Evolutionary conservation across 2,888 invertebrate genomes (phyloP).

Genomic region (Eilema sororculum): DNA sequence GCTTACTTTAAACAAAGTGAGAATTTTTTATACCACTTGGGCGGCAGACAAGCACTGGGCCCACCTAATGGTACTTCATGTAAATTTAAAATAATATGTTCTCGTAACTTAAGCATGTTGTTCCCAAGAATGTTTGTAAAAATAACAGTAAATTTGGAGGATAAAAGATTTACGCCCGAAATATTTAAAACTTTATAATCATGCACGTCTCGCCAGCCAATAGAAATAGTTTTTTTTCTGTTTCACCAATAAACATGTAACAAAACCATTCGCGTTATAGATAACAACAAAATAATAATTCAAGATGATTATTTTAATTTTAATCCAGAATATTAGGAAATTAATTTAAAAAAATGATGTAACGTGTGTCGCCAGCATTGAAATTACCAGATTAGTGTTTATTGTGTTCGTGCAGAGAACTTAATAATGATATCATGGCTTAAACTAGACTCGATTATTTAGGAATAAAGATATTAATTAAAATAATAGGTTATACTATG

Average conservation of each 20-base stretch:
- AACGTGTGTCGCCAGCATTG: neutral
- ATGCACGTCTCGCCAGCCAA: neutral
- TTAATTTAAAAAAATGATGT: neutral
- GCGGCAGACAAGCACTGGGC: too few species aligned
- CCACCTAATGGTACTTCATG: too few species aligned
- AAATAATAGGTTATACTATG: neutral
- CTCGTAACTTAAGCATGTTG: too few species aligned
- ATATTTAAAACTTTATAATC: too few species aligned
- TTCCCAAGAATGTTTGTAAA: too few species aligned
- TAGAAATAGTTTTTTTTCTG: neutral
- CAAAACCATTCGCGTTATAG: neutral
- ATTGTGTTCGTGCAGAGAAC: neutral
- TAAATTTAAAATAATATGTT: too few species aligned
- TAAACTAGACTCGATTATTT: too few species aligned
- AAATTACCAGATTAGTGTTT: neutral
- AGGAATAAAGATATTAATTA: neutral
- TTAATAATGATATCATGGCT: neutral
- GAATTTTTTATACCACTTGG: too few species aligned
- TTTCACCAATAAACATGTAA: neutral
- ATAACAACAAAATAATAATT: neutral
- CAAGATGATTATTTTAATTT: neutral
- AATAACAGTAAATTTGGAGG: too few species aligned
- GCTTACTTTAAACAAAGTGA: too few species aligned
- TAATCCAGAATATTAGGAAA: neutral
- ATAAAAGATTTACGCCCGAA: too few species aligned